Conservation (phyloP, 2,113 vertebrate genomes). For the Oncorhynchus masou region DNA sequence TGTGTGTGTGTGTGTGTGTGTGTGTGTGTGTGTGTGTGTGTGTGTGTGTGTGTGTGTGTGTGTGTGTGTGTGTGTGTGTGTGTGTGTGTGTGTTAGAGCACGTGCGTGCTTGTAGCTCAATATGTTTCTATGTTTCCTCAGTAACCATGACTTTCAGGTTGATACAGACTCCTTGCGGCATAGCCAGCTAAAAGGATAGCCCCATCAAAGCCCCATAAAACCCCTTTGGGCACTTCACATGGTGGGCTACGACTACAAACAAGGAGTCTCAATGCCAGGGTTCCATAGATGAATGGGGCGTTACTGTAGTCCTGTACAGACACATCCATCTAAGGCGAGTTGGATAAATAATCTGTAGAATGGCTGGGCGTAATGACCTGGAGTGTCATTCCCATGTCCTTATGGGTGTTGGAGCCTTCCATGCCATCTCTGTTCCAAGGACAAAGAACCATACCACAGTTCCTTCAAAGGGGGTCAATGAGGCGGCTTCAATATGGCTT, state of each 20-base stretch:
- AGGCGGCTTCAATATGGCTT: neutral
- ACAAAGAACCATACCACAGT: too few relatives aligned
- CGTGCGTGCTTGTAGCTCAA: neutral
- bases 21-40: neutral
- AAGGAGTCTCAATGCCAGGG: neutral
- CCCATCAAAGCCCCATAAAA: neutral
- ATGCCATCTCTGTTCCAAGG: too few relatives aligned
- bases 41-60: constrained; percentile 4
- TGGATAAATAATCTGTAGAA: neutral
- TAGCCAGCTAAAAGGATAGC: neutral
- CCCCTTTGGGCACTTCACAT: neutral
- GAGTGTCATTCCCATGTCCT: neutral
- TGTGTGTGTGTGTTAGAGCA: neutral
- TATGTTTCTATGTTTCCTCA: neutral
- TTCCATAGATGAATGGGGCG: neutral
- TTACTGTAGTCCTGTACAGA: neutral
- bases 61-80: constrained; percentile 4
- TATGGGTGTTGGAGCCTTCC: neutral
- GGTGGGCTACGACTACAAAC: neutral
- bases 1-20: constrained; percentile 5
- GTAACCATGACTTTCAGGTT: neutral
- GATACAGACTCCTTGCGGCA: neutral
- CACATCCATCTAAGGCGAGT: neutral
- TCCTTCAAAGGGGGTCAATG: neutral
- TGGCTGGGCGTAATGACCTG: neutral